Evolutionary conservation across 1,140 invertebrate species (phyloP), one percentile per base, ranked within the genome.

Genomic region (Oryctes rhinoceros): DNA sequence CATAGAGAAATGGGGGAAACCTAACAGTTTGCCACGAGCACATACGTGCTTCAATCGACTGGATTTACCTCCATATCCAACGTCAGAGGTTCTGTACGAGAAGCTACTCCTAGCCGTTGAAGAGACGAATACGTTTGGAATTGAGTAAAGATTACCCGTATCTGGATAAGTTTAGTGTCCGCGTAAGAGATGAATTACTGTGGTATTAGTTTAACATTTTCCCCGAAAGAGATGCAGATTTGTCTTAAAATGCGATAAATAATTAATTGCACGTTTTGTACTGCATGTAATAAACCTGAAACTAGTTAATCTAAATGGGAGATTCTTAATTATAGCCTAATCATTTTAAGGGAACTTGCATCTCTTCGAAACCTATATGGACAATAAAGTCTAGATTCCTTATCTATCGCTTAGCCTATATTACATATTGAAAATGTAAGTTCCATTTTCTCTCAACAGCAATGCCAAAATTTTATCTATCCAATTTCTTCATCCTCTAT

Each of bases 1-100:
- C 87, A 98, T 99, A 84, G 98, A 99, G 89, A 98, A 98, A 87
- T 99, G 97, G 97, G 98, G 98, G 76, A 96, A 96, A 85, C 94
- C 96, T 30, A 96, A 97, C 84, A 97, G 96, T 86, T 90, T 99
- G 82, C 98, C 97, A 2, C 93, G 97, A 83, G 97, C 97, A 6
- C 98, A 99, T 87, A 99, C 98, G 0, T 99, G 98, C 89, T 99
- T 99, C 90, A 99, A 99, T 90, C 92, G 98, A 6, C 90, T 99
- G 83, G 98, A 99, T 89, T 90, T 99, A 80, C 98, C 98, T 71
- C 95, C 97, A 0, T 99, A 99, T 90, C 95, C 96, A 75, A 97
- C 96, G 0, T 95, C 93, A 74, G 96, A 98, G 86, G 94, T 97
- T 86, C 92, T 99, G 48, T 94, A 97, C 86, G 97, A 98, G 88